Conservation (phyloP, 2,888 invertebrate genomes). For the Phania funesta region DNA sequence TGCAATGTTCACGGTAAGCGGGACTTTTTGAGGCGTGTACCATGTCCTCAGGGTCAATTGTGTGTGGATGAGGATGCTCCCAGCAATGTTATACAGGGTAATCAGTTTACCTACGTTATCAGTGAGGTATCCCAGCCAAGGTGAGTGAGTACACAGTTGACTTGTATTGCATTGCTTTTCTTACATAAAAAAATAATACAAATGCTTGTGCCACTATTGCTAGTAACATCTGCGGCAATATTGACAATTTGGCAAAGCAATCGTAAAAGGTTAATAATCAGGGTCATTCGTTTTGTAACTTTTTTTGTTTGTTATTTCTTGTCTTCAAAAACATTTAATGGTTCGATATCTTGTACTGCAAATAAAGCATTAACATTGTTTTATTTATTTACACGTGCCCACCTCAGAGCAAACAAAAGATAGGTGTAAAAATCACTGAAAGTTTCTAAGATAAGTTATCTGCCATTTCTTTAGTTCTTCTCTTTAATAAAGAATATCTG, state of each 20-base stretch:
- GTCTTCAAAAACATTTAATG: not conserved
- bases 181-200: not conserved
- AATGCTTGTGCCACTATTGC: slow-evolving; percentile 4
- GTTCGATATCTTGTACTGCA: not conserved
- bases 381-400: slow-evolving; percentile 38
- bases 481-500: not conserved
- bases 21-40: slow-evolving; percentile 90
- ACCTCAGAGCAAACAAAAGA: not conserved
- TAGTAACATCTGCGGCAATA: slow-evolving; percentile 22
- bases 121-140: slow-evolving; percentile 94
- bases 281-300: slow-evolving; percentile 39
- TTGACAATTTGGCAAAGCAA: slow-evolving; percentile 51
- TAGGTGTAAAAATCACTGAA: slow-evolving; percentile 29
- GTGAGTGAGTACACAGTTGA: slow-evolving; percentile 80
- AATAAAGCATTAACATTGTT: not conserved
- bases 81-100: slow-evolving; percentile 90
- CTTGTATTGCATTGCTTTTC: not conserved
- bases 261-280: slow-evolving; percentile 29
- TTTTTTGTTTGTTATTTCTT: not conserved
- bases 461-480: not conserved
- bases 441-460: slow-evolving; percentile 42
- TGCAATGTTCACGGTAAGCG: slow-evolving; percentile 84
- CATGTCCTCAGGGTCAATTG: slow-evolving; percentile 87
- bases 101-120: slow-evolving; percentile 97
- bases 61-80: slow-evolving; percentile 94